Base-by-base conservation (phyloP, 2,797 vertebrate genomes). In the Rhodeus uyekii region DNA sequence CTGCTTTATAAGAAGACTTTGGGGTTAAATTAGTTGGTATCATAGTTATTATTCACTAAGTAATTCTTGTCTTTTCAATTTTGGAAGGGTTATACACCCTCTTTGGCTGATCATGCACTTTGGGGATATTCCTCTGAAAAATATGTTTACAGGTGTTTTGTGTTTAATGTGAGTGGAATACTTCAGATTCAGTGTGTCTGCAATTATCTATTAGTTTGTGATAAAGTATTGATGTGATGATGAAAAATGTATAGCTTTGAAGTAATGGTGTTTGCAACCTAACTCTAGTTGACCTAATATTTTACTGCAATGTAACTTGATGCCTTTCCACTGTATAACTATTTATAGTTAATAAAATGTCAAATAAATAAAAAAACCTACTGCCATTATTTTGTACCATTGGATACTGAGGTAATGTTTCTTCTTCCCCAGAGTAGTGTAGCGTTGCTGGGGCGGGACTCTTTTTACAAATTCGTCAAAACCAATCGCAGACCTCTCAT, bases 91-190 rank as follows among this genome's bases (percentile, higher is more conserved):
- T 75, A 19, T 14, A n/a, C 10, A 27, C 50, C 39, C 48, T 71
- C 39, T 36, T 58, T 74, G 22, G 22, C 22, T 38, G 34, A 24
- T 39, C 12, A 46, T 80, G 78, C 27, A 71, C 67, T 44, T 71
- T 46, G 50, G 13, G 53, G 38, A 71, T 46, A 13, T 39, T 48
- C 24, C 48, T 68, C 34, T 68, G 34, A 65, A 36, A n/a, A 64
- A 63, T 58, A 64, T 39, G 71, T 81, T 81, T 81, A 75, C 71
- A 75, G 60, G 27, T 48, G 58, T 74, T 75, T 27, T 63, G 38
- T 55, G 16, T 24, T 29, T 36, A 27, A 9, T 78, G 32, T 65
- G 32, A 24, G 38, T 34, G 55, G 8, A 24, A 61, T 19, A 14
- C 12, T 18, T 53, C 2, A 34, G 48, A 29, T 27, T 27, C 16